Conservation (phyloP, 2,113 vertebrate genomes). For the Tachysurus fulvidraco region DNA sequence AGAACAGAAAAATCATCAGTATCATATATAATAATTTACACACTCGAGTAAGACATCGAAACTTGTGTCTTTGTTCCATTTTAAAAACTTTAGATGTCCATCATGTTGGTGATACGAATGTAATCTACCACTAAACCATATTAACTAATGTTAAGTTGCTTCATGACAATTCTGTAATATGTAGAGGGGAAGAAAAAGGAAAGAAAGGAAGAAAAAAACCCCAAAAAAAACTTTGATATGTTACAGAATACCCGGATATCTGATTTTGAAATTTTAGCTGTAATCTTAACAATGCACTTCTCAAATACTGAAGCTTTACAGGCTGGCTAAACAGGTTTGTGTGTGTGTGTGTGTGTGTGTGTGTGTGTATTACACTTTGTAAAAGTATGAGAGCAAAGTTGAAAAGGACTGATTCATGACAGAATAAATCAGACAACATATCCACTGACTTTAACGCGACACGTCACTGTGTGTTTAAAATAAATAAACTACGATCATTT, state of each 20-base stretch:
- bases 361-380: background rate
- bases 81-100: background rate
- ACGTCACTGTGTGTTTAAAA: background rate
- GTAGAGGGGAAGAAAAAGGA: background rate
- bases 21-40: background rate
- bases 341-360: background rate
- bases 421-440: background rate
- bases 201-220: background rate
- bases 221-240: background rate
- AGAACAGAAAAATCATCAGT: background rate
- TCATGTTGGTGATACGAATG: background rate
- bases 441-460: background rate
- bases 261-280: background rate
- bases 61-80: background rate
- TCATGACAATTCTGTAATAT: background rate
- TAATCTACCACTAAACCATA: background rate
- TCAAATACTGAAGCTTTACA: background rate
- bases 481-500: background rate
- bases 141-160: background rate
- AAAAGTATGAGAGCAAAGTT: background rate
- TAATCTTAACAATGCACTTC: background rate
- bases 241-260: background rate
- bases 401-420: background rate
- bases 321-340: background rate
- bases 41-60: background rate